Base-by-base conservation (phyloP, 2,113 vertebrate genomes). In the Neoarius graeffei region DNA sequence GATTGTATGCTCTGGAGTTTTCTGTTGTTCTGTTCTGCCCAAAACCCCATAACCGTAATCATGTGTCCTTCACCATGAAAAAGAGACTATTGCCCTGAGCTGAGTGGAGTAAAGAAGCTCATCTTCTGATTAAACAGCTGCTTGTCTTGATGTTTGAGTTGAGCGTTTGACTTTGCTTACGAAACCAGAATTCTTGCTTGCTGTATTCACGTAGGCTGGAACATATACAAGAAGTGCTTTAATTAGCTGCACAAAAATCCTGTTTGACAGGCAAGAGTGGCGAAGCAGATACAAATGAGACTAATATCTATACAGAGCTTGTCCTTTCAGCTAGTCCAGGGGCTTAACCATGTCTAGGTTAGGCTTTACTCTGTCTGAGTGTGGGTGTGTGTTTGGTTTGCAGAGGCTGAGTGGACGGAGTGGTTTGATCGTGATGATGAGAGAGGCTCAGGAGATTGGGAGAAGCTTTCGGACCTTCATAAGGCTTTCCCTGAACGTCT, bases 341-440 rank as follows among this genome's bases (percentile, higher is more conserved):
- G 54, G 66, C 60, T 81, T 76, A 57, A 66, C 69, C 48, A 11
- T 79, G 23, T 87, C 57, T 62, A 73, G 62, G 66, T 48, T 82
- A 17, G 85, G 81, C 56, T 64, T 74, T 84, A 82, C 42, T 86
- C 30, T 64, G 30, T 66, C 23, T 23, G 60, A 50, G n/a, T 87
- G 23, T 89, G 76, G 54, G 17, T 83, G 71, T 89, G 79, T 88
- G 80, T 91, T 86, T 85, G 85, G 71, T 19, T 19, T 89, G 15
- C 93, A 99, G 98, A 99, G 91, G 95, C 96, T n/a, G 96, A 98
- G 91, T 99, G 98, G 98, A 97, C 97, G 0, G 96, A 97, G 13
- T 99, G 98, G 98, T 97, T 99, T 81, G 90, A 97, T 92, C 97
- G 96, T 23, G 96, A 97, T 81, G 94, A 95, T 89, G 96, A 95